Evolutionary conservation across 2,113 vertebrate genomes (phyloP), one percentile per base, ranked within the genome.

Genomic region (Formicarius rufipectus): DNA sequence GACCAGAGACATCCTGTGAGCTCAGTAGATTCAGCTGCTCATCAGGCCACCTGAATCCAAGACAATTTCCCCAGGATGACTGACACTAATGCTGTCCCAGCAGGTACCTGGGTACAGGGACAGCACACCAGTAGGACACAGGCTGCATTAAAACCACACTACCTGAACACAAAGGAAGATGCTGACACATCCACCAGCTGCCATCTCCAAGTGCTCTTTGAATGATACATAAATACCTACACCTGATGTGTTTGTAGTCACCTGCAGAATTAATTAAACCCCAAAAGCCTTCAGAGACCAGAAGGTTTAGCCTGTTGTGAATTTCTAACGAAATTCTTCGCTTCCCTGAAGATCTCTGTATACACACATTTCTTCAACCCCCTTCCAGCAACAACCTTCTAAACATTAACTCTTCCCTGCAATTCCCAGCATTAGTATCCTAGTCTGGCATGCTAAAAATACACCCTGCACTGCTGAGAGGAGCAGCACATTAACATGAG

Each of bases 221-320:
- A 83, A 89, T 31, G 52, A 82, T 19, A 52, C 71, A 87, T 5
- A 85, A 58, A 63, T 44, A 62, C 12, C 19, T 4, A 76, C 15
- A 88, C 16, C 68, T 53, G 39, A 84, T 71, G 50, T 84, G 58
- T 84, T 49, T 90, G 79, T 12, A 87, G 80, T 90, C 80, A 84
- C 66, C 78, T 87, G 88, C 73, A 96, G 89, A 79, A 90, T 81
- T 66, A 83, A 93, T 60, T 42, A 71, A 92, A 84, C 30, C 28
- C 69, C 3, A 40, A 77, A 81, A 87, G 60, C 64, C 53, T 92
- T 81, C 40, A 59, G 64, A 88, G 56, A 96, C 78, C 88, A 93
- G 72, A 90, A 79, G 60, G 83, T 87, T 81, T 62, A 93, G 39
- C 28, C 37, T 66, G 28, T 62, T 69, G 63, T 33, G 67, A 83